Base-by-base conservation (phyloP, 2,888 invertebrate species). In the Nomada goodeniana region DNA sequence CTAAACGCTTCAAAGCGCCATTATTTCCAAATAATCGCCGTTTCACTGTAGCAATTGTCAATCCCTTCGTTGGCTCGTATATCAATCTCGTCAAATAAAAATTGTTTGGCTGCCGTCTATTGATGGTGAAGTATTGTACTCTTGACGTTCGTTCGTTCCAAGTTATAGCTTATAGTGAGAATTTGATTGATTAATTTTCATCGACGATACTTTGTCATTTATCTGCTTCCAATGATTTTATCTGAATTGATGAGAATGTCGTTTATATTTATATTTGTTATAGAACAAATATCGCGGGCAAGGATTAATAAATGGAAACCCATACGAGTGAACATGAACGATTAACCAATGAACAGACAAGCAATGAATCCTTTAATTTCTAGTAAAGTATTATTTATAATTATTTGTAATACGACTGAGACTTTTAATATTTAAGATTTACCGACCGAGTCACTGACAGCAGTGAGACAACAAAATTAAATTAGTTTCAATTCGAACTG, bases 1-100 rank as follows among this genome's bases (percentile, higher is more conserved):
- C 36, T 18, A 20, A 42, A 36, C n/a, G 20, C 60, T 20, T 57
- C 20, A 23, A 57, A 57, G 5, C 13, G 26, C 11, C 57, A 57
- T 23, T 57, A 57, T 57, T 57, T 10, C 57, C 7, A 23, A 42
- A 61, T 42, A n/a, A 61, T 36, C 60, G 60, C n/a, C 42, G n/a
- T 11, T n/a, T 11, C 42, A 10, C 13, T 10, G 3, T 50, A 18
- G 53, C 53, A 15, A 1, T n/a, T 11, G 26, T 50, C 18, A 11
- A 26, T 10, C 50, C 10, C 26, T 50, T 29, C 50, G 20, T 26
- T 18, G 0, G 11, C 50, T 64, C 50, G 50, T 50, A 26, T 5
- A 29, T 50, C 23, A 50, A 64, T 50, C 53, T 53, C 61, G 9
- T 47, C 2, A 26, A 26, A 4, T n/a, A 26, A 64, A 50, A 64